Evolutionary conservation across 2,113 vertebrate species (phyloP), one percentile per base, ranked within the genome.

Genomic region (Stomatorhinus ivindoensis): DNA sequence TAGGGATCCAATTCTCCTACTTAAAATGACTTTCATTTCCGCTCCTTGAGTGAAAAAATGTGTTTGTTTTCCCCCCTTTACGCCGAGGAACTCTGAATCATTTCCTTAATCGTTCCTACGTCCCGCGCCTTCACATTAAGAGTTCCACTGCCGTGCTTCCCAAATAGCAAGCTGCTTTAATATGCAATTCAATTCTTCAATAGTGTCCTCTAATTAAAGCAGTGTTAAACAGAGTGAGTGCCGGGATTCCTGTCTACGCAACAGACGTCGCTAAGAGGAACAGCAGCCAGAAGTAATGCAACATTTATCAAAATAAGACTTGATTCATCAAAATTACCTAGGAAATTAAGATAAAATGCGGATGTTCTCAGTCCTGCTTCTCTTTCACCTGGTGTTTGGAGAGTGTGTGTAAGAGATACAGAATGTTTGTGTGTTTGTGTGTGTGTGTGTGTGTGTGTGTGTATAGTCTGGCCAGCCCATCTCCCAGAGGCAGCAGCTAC

Each of bases 171-270:
- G 84, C 87, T 7, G 47, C 88, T 90, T 90, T 69, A 91, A 91
- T 86, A 92, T 89, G 91, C 91, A 91, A 92, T 92, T 92, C 90
- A 87, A 90, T 80, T 87, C 47, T 89, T 92, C 89, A 92, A 90
- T 88, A 86, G 90, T 24, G 89, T 55, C 80, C 82, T 19, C 90
- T 89, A 90, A 92, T 92, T 89, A 91, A 91, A 90, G 76, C 65
- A 88, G 87, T 47, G 61, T 86, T 90, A 88, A 90, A 89, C 85
- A 61, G 84, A 90, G 87, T 89, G 88, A 89, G 89, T 87, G 89
- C 87, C 53, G 83, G 88, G 47, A 47, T 83, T 46, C 83, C 85
- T 46, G 89, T 31, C 73, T 47, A 89, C 82, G 89, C 88, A 83
- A 65, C 85, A 39, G 89, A 82, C 15, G 35, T 89, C 69, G 82